Evolutionary conservation across 1,140 invertebrate genomes (phyloP).

Genomic region (Muscidifurax raptorellus): DNA sequence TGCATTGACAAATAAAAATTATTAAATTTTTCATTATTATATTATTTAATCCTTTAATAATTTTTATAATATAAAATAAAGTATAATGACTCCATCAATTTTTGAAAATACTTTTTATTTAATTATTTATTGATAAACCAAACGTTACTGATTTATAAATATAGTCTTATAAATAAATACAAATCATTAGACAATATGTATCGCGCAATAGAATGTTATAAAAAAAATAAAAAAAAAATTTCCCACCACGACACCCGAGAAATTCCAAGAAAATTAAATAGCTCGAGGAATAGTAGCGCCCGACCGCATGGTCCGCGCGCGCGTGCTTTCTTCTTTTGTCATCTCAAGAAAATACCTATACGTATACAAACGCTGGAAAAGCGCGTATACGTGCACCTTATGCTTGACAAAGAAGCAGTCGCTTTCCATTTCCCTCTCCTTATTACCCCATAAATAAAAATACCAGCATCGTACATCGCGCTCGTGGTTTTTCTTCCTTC

Average conservation of each 20-base stretch:
- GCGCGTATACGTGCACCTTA: background rate
- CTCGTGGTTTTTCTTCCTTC: background rate
- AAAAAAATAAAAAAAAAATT: background rate
- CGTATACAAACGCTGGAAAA: background rate
- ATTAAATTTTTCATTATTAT: too few species aligned
- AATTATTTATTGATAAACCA: too few species aligned
- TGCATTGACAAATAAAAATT: too few species aligned
- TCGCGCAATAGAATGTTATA: background rate
- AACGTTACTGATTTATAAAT: too few species aligned
- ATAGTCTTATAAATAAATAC: background rate
- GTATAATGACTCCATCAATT: too few species aligned
- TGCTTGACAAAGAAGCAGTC: constrained; percentile 7
- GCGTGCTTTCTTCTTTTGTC: background rate
- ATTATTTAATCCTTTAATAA: too few species aligned
- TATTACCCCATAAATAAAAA: background rate
- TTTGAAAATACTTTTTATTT: too few species aligned
- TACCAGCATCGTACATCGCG: background rate
- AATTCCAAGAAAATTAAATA: background rate
- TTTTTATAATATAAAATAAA: too few species aligned
- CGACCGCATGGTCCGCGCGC: background rate
- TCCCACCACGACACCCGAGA: background rate
- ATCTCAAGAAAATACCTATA: background rate
- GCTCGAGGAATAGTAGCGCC: background rate
- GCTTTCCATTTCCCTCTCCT: background rate
- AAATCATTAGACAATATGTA: too few species aligned